Evolutionary conservation across 2,888 invertebrate genomes (phyloP).

Genomic region (Drosophila merina): DNA sequence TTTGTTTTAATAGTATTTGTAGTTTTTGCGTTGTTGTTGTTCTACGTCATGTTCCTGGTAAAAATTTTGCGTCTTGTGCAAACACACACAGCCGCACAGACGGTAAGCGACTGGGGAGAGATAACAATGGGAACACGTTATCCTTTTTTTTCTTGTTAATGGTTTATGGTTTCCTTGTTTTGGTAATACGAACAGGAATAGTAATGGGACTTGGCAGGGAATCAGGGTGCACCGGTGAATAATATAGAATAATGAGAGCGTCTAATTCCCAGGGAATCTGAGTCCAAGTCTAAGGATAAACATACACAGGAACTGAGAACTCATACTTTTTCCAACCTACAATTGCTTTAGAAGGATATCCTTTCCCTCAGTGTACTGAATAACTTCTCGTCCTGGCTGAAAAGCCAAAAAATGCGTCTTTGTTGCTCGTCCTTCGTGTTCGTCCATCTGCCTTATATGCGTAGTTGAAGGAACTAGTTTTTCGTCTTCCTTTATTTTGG

Average conservation of each 20-base stretch:
- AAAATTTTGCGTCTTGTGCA: constrained; percentile 74
- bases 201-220: constrained; percentile 45
- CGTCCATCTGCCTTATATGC: constrained; percentile 37
- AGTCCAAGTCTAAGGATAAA: constrained; percentile 33
- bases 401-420: constrained; percentile 37
- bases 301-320: constrained; percentile 5
- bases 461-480: constrained; percentile 42
- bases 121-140: constrained; percentile 68
- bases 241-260: constrained; percentile 63
- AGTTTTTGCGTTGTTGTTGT: constrained; percentile 25
- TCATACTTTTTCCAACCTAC: no score
- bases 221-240: constrained; percentile 28
- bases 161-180: constrained; percentile 58
- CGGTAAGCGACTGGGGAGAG: constrained; percentile 9
- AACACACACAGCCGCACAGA: constrained; percentile 45
- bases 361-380: constrained; percentile 14
- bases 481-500: constrained; percentile 9
- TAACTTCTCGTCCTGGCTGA: constrained; percentile 3
- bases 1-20: constrained; percentile 27
- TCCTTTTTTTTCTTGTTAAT: constrained; percentile 71
- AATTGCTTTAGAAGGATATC: no score
- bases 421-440: constrained; percentile 7
- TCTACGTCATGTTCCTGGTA: constrained; percentile 53
- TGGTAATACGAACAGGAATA: constrained; percentile 26
- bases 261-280: constrained; percentile 51